Evolutionary conservation across 2,797 vertebrate genomes (phyloP), one percentile per base, ranked within the genome.

Genomic region (Sphenopsis melanotis): DNA sequence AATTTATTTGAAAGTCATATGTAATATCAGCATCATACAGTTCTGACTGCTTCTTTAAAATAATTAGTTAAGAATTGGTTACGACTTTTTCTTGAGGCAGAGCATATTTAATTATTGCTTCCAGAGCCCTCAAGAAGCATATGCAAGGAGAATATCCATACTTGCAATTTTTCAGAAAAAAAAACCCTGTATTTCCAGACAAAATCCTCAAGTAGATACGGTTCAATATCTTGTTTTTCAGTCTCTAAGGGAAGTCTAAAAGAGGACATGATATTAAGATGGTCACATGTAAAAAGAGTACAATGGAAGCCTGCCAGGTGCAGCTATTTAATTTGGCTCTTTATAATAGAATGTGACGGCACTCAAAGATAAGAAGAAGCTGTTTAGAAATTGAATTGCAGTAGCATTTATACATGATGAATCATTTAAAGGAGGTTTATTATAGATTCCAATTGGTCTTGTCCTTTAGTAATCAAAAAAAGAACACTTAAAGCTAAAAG

Each of bases 321-420:
- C 61, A 91, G 27, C 50, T 83, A 4, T 94, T 92, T 90, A 44
- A 71, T 93, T 76, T 92, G 65, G 15, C 41, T 47, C 59, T 91
- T 89, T 63, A 2, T 37, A 86, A 65, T 12, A 72, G n/a, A 81
- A 57, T 18, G 46, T 29, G n/a, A 72, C 9, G 1, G 57, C 46
- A 37, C 39, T 89, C 65, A 75, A 61, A 85, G 47, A 65, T 82
- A 90, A 83, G 53, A 52, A 19, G 24, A 37, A 90, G 44, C 83
- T 84, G 30, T 53, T 90, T 83, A 49, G 86, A 92, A 94, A 97
- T 75, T 36, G 56, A 89, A 83, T 86, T 78, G 41, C 66, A 26
- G 39, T 83, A 81, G 42, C 34, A 79, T 86, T 92, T 93, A 50
- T 78, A 92, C 46, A 23, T 1, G 3, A 59, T 85, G 66, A 89